phyloP scores from a whole-genome alignment of 1,140 invertebrate genomes.

The Akabosia matsudoensis region DNA sequence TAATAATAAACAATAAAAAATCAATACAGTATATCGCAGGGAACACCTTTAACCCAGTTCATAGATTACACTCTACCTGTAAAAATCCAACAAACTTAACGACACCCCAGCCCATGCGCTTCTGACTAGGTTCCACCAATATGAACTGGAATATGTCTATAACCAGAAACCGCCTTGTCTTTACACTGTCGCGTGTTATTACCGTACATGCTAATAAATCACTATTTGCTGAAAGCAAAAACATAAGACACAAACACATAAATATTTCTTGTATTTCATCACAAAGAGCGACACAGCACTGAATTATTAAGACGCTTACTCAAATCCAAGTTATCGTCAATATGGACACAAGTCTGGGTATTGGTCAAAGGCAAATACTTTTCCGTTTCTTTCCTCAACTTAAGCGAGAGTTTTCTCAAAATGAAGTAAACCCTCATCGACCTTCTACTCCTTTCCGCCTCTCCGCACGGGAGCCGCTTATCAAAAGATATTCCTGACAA shows the following conservation, averaged over 20 bases:
- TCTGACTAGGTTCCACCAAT: slow-evolving; percentile 90
- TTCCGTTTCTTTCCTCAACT: slow-evolving; percentile 76
- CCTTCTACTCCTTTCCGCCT: slow-evolving; percentile 87
- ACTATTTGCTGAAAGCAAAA: slow-evolving; percentile 76
- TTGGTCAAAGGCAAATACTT: slow-evolving; percentile 87
- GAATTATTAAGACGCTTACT: too few relatives aligned
- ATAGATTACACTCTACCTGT: slow-evolving; percentile 59
- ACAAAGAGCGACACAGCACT: not conserved
- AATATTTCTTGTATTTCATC: not conserved
- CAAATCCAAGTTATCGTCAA: slow-evolving; percentile 86
- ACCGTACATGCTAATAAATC: slow-evolving; percentile 96
- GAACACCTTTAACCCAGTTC: not conserved
- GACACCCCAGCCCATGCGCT: slow-evolving; percentile 91
- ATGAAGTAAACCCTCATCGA: slow-evolving; percentile 94
- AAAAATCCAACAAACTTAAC: slow-evolving; percentile 88
- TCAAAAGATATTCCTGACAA: slow-evolving; percentile 94
- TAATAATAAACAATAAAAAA: not conserved
- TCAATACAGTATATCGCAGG: not conserved
- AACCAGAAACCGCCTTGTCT: slow-evolving; percentile 86
- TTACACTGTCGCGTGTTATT: slow-evolving; percentile 76
- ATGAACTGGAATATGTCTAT: slow-evolving; percentile 93
- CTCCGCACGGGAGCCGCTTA: slow-evolving; percentile 91
- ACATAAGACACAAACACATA: slow-evolving; percentile 16
- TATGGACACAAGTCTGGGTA: slow-evolving; percentile 80
- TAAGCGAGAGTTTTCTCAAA: slow-evolving; percentile 77